A percentile compares a stretch with the other conserved stretches of the same genome.
Conservation (phyloP, 2,888 invertebrate genomes). For the Drosophila vallismaia region DNA sequence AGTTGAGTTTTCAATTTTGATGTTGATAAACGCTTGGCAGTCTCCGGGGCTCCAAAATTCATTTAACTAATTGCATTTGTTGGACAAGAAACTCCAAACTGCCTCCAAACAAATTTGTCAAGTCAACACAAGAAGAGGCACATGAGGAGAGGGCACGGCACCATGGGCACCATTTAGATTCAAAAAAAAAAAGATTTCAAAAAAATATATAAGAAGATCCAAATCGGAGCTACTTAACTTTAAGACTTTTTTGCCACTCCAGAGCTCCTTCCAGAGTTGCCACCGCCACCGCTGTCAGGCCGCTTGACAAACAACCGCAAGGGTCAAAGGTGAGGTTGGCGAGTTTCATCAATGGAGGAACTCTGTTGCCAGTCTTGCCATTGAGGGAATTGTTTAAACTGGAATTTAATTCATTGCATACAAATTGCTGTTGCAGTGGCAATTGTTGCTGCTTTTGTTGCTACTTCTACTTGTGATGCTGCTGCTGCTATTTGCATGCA, state of each 20-base stretch:
- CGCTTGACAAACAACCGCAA: conserved; percentile 68
- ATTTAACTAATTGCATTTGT: conserved; percentile 56
- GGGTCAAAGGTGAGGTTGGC: conserved; percentile 64
- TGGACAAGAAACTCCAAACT: conserved; percentile 25
- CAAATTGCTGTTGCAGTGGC: conserved; percentile 61
- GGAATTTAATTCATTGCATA: conserved; percentile 73
- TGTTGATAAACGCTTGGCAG: conserved; percentile 49
- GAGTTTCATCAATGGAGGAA: conserved; percentile 73
- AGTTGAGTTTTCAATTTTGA: conserved; percentile 49
- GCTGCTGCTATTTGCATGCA: conserved; percentile 71
- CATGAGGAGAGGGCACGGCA: conserved; percentile 22
- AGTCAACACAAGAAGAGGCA: conserved; percentile 55
- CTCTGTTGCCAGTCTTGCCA: conserved; percentile 43
- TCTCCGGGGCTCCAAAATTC: conserved; percentile 19
- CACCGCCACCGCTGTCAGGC: conserved; percentile 29
- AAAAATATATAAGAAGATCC: no score
- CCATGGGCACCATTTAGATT: conserved; percentile 9
- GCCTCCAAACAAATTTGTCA: conserved; percentile 61
- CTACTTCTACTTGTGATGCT: no score
- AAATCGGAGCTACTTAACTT: no score
- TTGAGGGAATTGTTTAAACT: conserved; percentile 64
- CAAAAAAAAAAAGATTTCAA: no score
- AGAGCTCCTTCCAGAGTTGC: no score
- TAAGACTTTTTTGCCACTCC: no score
- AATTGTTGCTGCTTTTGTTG: conserved; percentile 39